Evolutionary conservation across 2,888 invertebrate species (phyloP).

Genomic region (Pristionchus entomophagus): DNA sequence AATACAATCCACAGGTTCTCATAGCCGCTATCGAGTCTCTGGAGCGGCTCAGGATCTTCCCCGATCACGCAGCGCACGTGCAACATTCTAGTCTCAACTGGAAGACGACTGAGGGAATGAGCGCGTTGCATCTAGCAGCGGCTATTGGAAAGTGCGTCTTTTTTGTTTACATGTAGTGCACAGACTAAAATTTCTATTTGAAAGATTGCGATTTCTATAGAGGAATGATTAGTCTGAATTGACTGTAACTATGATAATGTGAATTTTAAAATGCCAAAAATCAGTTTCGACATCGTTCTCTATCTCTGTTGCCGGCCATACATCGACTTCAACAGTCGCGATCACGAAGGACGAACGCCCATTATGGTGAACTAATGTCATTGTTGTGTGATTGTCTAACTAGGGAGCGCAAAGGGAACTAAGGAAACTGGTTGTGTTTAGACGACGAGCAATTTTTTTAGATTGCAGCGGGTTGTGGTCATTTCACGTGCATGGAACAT

Average conservation of each 20-base stretch:
- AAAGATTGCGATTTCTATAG: too few species aligned
- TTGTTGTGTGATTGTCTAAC: too few species aligned
- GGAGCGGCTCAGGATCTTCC: background rate
- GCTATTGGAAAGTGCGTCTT: slow-evolving; percentile 63
- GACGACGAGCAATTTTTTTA: background rate
- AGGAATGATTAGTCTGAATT: too few species aligned
- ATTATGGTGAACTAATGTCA: slow-evolving; percentile 44
- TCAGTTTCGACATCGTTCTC: background rate
- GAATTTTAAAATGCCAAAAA: too few species aligned
- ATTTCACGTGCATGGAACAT: slow-evolving; percentile 31
- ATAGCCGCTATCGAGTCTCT: slow-evolving; percentile 53
- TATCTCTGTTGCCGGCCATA: slow-evolving; percentile 20
- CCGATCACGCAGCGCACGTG: background rate
- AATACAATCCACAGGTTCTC: slow-evolving; percentile 50
- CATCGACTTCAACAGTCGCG: slow-evolving; percentile 26
- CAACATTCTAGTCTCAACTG: slow-evolving; percentile 57
- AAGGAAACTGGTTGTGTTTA: background rate
- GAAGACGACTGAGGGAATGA: slow-evolving; percentile 66
- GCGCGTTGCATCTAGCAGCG: slow-evolving; percentile 78
- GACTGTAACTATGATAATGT: too few species aligned
- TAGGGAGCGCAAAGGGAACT: too few species aligned
- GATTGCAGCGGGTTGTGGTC: slow-evolving; percentile 59
- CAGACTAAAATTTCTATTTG: too few species aligned
- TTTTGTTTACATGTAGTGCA: too few species aligned
- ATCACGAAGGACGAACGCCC: slow-evolving; percentile 47